Evolutionary conservation across 2,113 vertebrate species (phyloP).

Genomic region (Pterocles burchelli): DNA sequence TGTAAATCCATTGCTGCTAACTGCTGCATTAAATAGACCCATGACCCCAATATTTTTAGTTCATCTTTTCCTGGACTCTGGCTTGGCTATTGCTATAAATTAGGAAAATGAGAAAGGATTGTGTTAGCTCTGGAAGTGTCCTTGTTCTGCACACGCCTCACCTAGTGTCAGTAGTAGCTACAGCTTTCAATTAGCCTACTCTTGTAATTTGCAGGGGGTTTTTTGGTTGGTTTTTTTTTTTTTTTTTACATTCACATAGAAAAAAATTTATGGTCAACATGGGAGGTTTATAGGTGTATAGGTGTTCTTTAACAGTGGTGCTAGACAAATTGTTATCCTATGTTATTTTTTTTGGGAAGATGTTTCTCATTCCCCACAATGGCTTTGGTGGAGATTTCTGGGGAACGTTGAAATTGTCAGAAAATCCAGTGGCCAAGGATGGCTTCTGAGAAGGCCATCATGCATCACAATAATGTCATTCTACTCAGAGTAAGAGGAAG

Average conservation of each 20-base stretch:
- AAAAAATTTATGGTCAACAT: not conserved
- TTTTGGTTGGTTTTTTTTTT: not conserved
- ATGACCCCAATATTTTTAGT: constrained; percentile 65
- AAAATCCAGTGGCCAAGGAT: not conserved
- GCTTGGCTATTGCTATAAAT: constrained; percentile 55
- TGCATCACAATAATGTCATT: not conserved
- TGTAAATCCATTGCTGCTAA: constrained; percentile 49
- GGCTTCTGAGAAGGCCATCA: not conserved
- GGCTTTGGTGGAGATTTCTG: not conserved
- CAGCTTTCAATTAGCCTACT: not conserved
- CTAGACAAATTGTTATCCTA: not conserved
- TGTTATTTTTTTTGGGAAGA: not conserved
- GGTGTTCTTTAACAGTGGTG: not conserved
- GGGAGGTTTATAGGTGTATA: not conserved
- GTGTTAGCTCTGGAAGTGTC: constrained; percentile 23
- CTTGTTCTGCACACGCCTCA: constrained; percentile 33
- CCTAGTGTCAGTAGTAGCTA: not conserved
- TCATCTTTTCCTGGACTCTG: constrained; percentile 43
- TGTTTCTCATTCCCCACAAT: not conserved
- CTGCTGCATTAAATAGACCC: constrained; percentile 48
- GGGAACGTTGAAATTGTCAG: not conserved
- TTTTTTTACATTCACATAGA: not conserved
- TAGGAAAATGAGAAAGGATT: constrained; percentile 54
- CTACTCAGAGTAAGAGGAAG: not conserved
- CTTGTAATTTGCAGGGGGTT: not conserved